Evolutionary conservation across 2,888 invertebrate genomes (phyloP), one percentile per base, ranked within the genome.

Genomic region (Pyrochroa serraticornis): DNA sequence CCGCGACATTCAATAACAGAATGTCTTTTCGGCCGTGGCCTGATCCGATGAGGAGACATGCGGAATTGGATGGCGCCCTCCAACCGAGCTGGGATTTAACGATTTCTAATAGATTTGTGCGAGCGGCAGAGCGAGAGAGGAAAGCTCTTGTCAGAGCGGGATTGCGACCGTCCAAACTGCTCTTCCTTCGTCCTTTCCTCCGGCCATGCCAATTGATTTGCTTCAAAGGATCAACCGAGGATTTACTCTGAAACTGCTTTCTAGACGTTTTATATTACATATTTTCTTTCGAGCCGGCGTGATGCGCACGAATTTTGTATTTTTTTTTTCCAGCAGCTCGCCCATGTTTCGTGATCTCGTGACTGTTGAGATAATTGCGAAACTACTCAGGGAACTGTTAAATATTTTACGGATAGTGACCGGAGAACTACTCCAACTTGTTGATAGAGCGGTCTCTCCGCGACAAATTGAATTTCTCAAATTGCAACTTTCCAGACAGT

Each of bases 31-130:
- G 70, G 68, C 71, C 69, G 64, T 69, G 68, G 67, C 59, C 67
- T 73, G 71, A 73, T 73, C 71, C 71, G 69, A 67, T 65, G 71
- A 71, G 71, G 71, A 74, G 73, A 74, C 75, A 70, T 70, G 72
- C 71, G 72, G 75, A 76, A 77, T 77, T 77, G 75, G 74, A 75
- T 74, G 73, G 73, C 71, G 74, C 71, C 72, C 74, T 71, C 71
- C 72, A 72, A 66, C 69, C 71, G 73, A 74, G 71, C 70, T 67
- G 67, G 78, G 77, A 75, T 78, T 79, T 78, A 78, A 78, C 78
- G 78, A 78, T 78, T 78, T 77, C 77, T 79, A 79, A 79, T 79
- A 78, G 79, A 78, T 78, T 77, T 78, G 75, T 74, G 75, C 70
- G 73, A 73, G 75, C 72, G 74, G 69, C 68, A 68, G 70, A 71